These are phyloP conservation scores for Thamnaconus septentrionalis DNA, from an alignment of 2,113 vertebrate species.

Conservation along the genomic window DNA sequence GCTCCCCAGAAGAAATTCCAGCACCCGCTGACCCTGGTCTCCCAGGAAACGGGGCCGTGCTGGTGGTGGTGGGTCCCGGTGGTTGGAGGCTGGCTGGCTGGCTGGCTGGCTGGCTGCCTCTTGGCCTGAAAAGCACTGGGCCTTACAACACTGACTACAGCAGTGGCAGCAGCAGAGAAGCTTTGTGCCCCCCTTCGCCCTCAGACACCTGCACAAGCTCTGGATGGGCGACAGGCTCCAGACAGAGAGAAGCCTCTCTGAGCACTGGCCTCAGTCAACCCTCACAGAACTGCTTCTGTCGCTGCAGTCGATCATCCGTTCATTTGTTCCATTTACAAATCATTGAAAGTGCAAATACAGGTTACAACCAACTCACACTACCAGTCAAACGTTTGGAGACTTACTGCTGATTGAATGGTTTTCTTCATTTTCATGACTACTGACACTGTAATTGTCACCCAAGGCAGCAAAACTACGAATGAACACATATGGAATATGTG, in stretches of 20 bases:
- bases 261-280: slow-evolving; percentile 19
- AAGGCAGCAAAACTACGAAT: too few relatives aligned
- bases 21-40: slow-evolving; percentile 60
- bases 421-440: too few relatives aligned
- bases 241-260: slow-evolving; percentile 47
- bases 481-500: too few relatives aligned
- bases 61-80: slow-evolving; percentile 34
- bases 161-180: slow-evolving; percentile 40
- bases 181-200: slow-evolving; percentile 21
- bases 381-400: too few relatives aligned
- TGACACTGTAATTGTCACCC: too few relatives aligned
- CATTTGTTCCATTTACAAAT: too few relatives aligned
- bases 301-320: slow-evolving; percentile 35
- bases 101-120: not conserved
- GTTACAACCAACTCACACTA: too few relatives aligned
- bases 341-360: too few relatives aligned
- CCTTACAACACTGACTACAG: slow-evolving; percentile 38
- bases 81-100: slow-evolving; percentile 26
- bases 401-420: too few relatives aligned
- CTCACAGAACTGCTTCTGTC: slow-evolving; percentile 22
- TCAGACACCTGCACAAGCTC: slow-evolving; percentile 52
- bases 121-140: not conserved
- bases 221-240: slow-evolving; percentile 18
- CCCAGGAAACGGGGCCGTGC: slow-evolving; percentile 63
- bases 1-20: slow-evolving; percentile 68